Evolutionary conservation across 2,113 vertebrate species (phyloP), one percentile per base, ranked within the genome.

Genomic region (Suncus etruscus): DNA sequence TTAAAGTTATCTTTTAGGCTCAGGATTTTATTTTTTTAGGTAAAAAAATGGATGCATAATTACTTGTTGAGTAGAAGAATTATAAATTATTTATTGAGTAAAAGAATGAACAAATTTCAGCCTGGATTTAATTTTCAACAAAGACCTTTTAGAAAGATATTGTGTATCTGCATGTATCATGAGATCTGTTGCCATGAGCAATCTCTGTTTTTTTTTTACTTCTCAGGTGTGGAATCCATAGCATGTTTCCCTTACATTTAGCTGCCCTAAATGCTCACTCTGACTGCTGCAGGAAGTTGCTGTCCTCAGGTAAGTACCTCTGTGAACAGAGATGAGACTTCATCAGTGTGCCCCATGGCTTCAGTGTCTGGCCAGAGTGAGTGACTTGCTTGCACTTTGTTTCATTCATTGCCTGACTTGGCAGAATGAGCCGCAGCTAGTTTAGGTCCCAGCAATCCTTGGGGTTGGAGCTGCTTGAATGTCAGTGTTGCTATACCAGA

Each of bases 201-300:
- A 32, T 58, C 50, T 95, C 31, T 86, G 66, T 58, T 85, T 72
- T 47, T 80, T 70, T 83, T 84, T 81, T 11, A 69, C 74, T 91
- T 48, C 89, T 80, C 94, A 99, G 99, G 97, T 98, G 99, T 96
- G 99, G 99, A 54, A 98, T 99, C 96, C 98, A 99, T 72, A 98
- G 98, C 86, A 99, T 99, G 99, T 99, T 99, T 92, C 99, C 99
- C 63, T 97, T 99, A 70, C 99, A 99, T 96, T 97, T 99, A 94
- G 99, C 99, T 2, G 99, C 98, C 2, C 96, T 99, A 95, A 99
- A 99, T 3, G 99, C 99, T 82, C 99, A 99, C 97, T 98, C 99
- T 6, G 99, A 99, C 97, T 99, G 99, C 98, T 99, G 99, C 98
- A 97, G 98, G 94, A 99, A 99, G 84, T 97, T 99, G 87, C 97